phyloP scores from a whole-genome alignment of 2,888 invertebrate genomes.

The Sarcophaga caerulescens region DNA sequence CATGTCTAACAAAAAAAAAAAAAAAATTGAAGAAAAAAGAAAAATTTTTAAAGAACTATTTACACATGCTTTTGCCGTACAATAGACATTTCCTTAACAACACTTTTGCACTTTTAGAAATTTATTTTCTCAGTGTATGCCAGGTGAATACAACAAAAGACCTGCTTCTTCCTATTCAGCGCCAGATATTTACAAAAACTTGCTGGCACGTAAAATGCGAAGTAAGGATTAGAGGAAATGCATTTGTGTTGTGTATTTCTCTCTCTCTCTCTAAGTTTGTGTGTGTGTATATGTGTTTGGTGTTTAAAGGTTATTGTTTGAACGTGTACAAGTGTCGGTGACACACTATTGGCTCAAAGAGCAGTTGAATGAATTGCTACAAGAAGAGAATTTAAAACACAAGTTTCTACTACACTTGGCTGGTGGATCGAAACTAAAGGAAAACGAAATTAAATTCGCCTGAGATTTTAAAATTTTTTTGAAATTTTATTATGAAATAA shows the following conservation, averaged over 20 bases:
- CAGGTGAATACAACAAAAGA: background rate
- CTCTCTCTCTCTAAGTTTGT: no score
- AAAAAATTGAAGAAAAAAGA: background rate
- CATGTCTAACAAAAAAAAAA: background rate
- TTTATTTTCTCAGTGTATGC: background rate
- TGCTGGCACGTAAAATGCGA: background rate
- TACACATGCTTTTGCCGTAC: background rate
- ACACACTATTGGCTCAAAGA: background rate
- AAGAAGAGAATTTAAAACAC: background rate
- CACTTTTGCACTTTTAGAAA: background rate
- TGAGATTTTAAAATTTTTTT: no score
- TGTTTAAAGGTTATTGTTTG: background rate
- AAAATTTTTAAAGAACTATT: background rate
- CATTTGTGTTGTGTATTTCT: no score
- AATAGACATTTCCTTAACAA: background rate
- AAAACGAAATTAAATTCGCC: no score
- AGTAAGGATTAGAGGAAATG: background rate
- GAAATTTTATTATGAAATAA: no score
- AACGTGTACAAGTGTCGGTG: slow-evolving; percentile 29
- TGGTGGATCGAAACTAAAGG: no score
- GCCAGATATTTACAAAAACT: background rate
- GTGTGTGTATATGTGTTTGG: no score
- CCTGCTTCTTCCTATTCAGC: background rate
- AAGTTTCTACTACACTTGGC: no score
- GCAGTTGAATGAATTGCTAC: background rate